Conservation (phyloP, 2,888 invertebrate species). For the Melikaiella ostensackeni region DNA sequence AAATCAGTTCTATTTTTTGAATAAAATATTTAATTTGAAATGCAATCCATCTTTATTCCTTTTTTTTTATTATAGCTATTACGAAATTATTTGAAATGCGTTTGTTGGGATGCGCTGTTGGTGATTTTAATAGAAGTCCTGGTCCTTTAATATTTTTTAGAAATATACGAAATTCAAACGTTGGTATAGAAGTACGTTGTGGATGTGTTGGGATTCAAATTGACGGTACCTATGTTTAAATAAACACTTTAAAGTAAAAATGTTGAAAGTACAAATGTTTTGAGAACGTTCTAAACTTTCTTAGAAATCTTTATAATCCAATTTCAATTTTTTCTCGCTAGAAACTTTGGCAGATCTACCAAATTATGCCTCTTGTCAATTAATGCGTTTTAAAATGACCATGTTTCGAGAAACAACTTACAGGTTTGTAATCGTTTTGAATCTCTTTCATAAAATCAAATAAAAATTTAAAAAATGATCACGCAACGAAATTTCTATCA, state of each 20-base stretch:
- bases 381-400: slow-evolving; percentile 80
- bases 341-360: slow-evolving; percentile 80
- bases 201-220: slow-evolving; percentile 75
- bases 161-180: slow-evolving; percentile 67
- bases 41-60: no score
- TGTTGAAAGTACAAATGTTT: neutral
- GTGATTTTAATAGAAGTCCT: slow-evolving; percentile 79
- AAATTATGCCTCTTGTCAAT: slow-evolving; percentile 82
- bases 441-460: slow-evolving; percentile 4
- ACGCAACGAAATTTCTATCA: neutral
- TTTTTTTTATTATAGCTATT: slow-evolving; percentile 76
- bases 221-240: slow-evolving; percentile 64
- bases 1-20: no score
- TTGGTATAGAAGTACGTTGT: slow-evolving; percentile 72
- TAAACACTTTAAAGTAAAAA: neutral
- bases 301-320: slow-evolving; percentile 26
- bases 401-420: slow-evolving; percentile 82
- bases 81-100: slow-evolving; percentile 81
- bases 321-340: slow-evolving; percentile 62
- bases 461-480: neutral
- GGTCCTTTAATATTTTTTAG: slow-evolving; percentile 69
- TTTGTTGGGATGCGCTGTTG: slow-evolving; percentile 82
- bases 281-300: neutral
- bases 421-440: slow-evolving; percentile 60
- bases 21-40: no score